phyloP scores from a whole-genome alignment of 2,888 invertebrate species.

The Drosophila percnosoma region DNA sequence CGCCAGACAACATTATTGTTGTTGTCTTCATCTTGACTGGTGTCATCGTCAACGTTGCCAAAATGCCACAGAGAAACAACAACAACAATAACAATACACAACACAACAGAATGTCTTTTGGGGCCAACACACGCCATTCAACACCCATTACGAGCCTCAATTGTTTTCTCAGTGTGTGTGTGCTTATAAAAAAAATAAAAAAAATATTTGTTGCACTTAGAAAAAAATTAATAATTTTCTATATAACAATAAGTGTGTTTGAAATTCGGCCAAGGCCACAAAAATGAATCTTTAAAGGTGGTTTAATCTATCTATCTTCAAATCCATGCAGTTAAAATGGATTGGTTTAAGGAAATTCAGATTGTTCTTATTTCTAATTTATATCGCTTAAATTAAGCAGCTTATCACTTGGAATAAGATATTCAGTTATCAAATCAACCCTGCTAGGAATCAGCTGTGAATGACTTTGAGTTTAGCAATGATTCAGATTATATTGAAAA shows the following conservation, averaged over 20 bases:
- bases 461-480: background rate
- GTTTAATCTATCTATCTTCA: background rate
- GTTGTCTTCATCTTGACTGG: conserved; percentile 55
- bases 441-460: background rate
- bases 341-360: background rate
- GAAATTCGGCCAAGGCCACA: background rate
- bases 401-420: background rate
- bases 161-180: conserved; percentile 38
- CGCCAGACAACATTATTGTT: conserved; percentile 61
- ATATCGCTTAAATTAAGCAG: background rate
- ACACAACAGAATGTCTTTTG: conserved; percentile 51
- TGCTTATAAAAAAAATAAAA: background rate
- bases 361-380: background rate
- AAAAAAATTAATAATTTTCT: background rate
- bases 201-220: background rate
- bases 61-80: conserved; percentile 60
- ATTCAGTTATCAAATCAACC: background rate
- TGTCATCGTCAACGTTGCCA: conserved; percentile 75
- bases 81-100: conserved; percentile 28
- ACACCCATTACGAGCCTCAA: conserved; percentile 74
- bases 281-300: background rate
- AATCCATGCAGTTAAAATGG: background rate
- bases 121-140: conserved; percentile 70
- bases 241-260: background rate
- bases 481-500: background rate